phyloP scores from a whole-genome alignment of 2,113 vertebrate genomes.

The Orthochromis indermauri region DNA sequence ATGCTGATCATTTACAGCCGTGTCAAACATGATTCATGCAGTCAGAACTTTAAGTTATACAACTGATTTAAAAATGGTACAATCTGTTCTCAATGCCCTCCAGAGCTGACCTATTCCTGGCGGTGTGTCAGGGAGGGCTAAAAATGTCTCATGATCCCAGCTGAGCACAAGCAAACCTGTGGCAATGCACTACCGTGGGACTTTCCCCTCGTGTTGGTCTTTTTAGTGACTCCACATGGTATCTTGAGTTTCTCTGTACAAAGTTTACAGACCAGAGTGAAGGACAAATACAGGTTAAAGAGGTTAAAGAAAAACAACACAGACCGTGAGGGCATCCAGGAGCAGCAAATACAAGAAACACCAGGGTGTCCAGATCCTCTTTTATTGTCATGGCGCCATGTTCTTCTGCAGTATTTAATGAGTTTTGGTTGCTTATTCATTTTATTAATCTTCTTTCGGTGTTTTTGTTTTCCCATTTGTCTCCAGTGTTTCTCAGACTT shows the following conservation, averaged over 20 bases:
- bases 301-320: neutral
- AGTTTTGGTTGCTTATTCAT: neutral
- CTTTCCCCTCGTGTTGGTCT: neutral
- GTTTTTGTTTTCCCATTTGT: neutral
- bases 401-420: neutral
- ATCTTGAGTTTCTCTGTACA: neutral
- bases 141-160: neutral
- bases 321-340: neutral
- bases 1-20: neutral
- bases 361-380: neutral
- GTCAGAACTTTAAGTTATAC: neutral
- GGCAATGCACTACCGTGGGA: neutral
- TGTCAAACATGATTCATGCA: neutral
- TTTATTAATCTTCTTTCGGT: neutral
- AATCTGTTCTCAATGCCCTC: neutral
- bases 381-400: neutral
- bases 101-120: neutral
- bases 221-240: neutral
- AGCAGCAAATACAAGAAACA: neutral
- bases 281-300: neutral
- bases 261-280: neutral
- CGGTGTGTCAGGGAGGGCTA: neutral
- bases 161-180: neutral
- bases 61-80: neutral
- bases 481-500: neutral